Percentiles rank a stretch among this genome's conserved stretches.
These are phyloP conservation scores for Acrossocheilus fasciatus DNA, from an alignment of 2,797 vertebrate species.

Conservation along the genomic window DNA sequence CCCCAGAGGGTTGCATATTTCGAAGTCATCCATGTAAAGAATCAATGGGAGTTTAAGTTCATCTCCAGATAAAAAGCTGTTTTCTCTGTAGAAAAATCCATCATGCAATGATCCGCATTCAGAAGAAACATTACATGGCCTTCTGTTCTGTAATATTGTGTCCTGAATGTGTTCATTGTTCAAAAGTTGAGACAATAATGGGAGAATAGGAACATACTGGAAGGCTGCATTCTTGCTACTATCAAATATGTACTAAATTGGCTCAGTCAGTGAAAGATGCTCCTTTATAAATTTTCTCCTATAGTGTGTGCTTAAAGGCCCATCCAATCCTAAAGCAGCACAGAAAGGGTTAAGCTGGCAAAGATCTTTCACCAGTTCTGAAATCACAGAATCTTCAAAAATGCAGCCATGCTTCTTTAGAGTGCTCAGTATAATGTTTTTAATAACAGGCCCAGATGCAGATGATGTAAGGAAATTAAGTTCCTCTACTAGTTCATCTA, in stretches of 20 bases:
- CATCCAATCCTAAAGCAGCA: too few species aligned
- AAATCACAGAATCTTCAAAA: too few species aligned
- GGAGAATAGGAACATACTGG: slow-evolving; percentile 52
- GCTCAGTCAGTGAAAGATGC: slow-evolving; percentile 23
- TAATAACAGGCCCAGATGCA: too few species aligned
- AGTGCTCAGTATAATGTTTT: too few species aligned
- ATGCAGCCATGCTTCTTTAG: too few species aligned
- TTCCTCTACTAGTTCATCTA: too few species aligned
- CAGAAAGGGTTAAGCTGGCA: too few species aligned
- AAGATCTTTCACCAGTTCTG: too few species aligned
- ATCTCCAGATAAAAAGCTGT: not conserved
- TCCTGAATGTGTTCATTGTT: slow-evolving; percentile 46
- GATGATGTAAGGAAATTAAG: too few species aligned
- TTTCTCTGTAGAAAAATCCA: slow-evolving; percentile 36
- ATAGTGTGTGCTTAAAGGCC: too few species aligned
- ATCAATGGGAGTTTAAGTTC: slow-evolving; percentile 29
- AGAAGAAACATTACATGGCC: not conserved
- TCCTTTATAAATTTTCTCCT: too few species aligned
- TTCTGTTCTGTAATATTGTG: slow-evolving; percentile 41
- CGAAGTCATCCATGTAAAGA: not conserved
- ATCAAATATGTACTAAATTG: slow-evolving; percentile 49
- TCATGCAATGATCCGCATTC: slow-evolving; percentile 45
- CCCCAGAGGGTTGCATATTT: slow-evolving; percentile 44
- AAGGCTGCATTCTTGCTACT: slow-evolving; percentile 19
- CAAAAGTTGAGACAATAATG: slow-evolving; percentile 34